Base-by-base conservation (phyloP, 2,797 vertebrate genomes). In the Rousettus madagascariensis region DNA sequence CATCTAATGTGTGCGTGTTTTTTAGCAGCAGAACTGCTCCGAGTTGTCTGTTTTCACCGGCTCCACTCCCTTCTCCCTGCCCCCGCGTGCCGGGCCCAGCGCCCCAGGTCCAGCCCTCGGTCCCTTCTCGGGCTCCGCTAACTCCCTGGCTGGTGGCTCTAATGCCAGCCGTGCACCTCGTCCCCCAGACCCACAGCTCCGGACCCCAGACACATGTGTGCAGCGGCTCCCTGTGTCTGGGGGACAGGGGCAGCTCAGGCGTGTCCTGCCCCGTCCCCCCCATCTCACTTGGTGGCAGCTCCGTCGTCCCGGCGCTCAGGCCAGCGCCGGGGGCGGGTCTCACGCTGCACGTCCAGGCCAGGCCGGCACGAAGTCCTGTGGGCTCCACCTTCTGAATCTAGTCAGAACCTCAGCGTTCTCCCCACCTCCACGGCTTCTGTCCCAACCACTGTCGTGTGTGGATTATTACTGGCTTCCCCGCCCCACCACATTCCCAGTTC, bases 281-380 rank as follows among this genome's bases (percentile, higher is more conserved):
- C 49, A 6, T 11, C 28, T 49, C 36, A 12, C 17, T 4, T 12
- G 1, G 10, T 7, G 68, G 15, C 8, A 6, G 0, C 26, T 66
- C 55, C 0, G 2, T 38, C 63, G 2, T 49, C 55, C 30, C 0
- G 4, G 33, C 8, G 55, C 26, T 30, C 9, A 7, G n/a, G 28
- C 53, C 30, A 59, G 2, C 0, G 1, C 41, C 51, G 13, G 9
- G 33, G 55, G 1, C 15, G 0, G 2, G 26, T 7, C 6, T 41
- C 9, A 7, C 19, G 0, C 13, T 1, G 26, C 22, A 4, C 12
- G 0, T 12, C 11, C 10, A 2, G 55, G 16, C 11, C 13, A 3
- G 55, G 16, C 41, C 63, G 13, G 55, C 55, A 20, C 75, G 22
- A 16, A 43, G 4, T 26, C 61, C 66, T 5, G 20, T 24, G 0